A percentile compares a stretch with the other conserved stretches of the same genome.
phyloP scores from a whole-genome alignment of 2,113 vertebrate species.

The Megalops atlanticus region DNA sequence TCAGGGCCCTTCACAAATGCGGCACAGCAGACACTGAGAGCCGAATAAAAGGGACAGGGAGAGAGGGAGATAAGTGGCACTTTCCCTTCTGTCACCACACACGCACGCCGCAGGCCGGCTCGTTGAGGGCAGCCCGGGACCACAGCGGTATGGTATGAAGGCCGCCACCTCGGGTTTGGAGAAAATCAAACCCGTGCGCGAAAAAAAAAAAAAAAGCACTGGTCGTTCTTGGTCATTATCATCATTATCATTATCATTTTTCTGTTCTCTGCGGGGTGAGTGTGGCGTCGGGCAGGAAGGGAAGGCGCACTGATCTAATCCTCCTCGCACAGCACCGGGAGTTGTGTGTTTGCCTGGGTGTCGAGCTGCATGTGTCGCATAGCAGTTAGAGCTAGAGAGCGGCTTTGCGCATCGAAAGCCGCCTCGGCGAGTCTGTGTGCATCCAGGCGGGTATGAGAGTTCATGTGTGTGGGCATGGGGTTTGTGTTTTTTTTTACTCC shows the following conservation, averaged over 20 bases:
- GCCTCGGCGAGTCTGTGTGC: too few species aligned
- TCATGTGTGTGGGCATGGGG: not conserved
- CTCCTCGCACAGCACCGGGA: not conserved
- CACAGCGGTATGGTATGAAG: not conserved
- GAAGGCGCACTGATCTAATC: not conserved
- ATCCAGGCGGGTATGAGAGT: not conserved
- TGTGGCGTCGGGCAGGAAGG: not conserved
- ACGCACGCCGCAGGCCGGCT: not conserved
- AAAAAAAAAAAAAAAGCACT: not conserved
- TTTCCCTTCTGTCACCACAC: not conserved
- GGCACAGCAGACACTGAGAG: not conserved
- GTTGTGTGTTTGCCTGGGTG: too few species aligned
- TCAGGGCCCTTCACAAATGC: not conserved
- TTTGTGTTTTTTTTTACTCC: too few species aligned
- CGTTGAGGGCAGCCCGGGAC: not conserved
- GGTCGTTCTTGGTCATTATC: not conserved
- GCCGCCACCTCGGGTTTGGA: not conserved
- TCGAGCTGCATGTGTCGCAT: too few species aligned
- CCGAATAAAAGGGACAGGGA: not conserved
- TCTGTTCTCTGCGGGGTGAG: slow-evolving; percentile 7
- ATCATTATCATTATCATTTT: not conserved
- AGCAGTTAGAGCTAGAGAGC: too few species aligned
- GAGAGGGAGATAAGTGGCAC: not conserved
- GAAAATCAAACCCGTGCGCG: not conserved
- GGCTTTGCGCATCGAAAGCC: too few species aligned